These are phyloP conservation scores for Lepisosteus oculatus DNA, from an alignment of 2,113 vertebrate genomes.

Conservation along the genomic window DNA sequence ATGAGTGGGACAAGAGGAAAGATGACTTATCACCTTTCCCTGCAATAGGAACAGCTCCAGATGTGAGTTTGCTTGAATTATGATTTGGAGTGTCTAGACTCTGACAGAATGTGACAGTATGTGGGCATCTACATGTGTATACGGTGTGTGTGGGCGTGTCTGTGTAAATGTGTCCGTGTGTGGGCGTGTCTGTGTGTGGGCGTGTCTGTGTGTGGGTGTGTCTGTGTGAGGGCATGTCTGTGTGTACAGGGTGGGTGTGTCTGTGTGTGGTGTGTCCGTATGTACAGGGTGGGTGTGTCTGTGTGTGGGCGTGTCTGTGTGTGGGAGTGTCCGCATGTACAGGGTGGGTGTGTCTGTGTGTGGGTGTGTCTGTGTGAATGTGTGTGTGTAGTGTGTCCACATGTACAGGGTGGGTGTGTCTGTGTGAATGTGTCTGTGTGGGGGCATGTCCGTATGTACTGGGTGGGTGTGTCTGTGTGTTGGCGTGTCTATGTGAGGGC, in stretches of 20 bases:
- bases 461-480: neutral
- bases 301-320: too few relatives aligned
- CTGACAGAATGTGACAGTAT: neutral
- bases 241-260: too few relatives aligned
- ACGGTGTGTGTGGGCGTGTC: neutral
- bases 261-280: too few relatives aligned
- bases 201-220: neutral
- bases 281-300: too few relatives aligned
- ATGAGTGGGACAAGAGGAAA: neutral
- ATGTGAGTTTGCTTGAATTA: neutral
- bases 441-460: too few relatives aligned
- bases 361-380: too few relatives aligned
- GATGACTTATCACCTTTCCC: neutral
- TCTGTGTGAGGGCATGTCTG: neutral
- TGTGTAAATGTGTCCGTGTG: neutral
- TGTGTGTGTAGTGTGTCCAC: too few relatives aligned
- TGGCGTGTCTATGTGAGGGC: too few relatives aligned
- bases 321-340: too few relatives aligned
- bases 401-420: too few relatives aligned
- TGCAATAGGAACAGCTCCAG: neutral
- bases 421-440: neutral
- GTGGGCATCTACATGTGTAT: neutral
- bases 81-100: neutral
- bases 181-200: neutral
- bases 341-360: too few relatives aligned